Evolutionary conservation across 2,888 invertebrate genomes (phyloP).

Genomic region (Catocala fraxini): DNA sequence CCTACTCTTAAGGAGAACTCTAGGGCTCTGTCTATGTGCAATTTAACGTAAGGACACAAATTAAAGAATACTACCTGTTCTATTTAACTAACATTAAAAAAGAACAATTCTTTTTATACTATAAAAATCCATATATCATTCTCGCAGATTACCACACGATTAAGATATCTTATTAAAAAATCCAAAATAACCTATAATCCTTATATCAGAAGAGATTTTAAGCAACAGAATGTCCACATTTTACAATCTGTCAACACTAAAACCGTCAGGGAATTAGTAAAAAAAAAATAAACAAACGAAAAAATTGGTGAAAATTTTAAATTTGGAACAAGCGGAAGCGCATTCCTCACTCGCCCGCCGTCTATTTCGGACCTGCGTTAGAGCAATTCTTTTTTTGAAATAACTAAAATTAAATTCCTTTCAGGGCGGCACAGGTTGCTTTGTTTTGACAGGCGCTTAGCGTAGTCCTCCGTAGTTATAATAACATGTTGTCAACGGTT

Average conservation of each 20-base stretch:
- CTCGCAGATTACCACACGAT: not conserved
- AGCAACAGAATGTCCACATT: not conserved
- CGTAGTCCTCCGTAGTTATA: slow-evolving; percentile 18
- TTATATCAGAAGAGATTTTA: not conserved
- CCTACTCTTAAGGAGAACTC: too few relatives aligned
- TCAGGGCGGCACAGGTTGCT: slow-evolving; percentile 23
- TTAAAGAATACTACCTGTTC: too few relatives aligned
- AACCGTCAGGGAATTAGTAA: slow-evolving; percentile 26
- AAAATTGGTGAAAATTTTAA: slow-evolving; percentile 65
- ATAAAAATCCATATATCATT: too few relatives aligned
- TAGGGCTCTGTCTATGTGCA: too few relatives aligned
- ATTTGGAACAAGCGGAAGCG: slow-evolving; percentile 74
- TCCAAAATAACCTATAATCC: not conserved
- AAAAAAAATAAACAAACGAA: slow-evolving; percentile 52
- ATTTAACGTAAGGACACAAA: too few relatives aligned
- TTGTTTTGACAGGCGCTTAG: slow-evolving; percentile 51
- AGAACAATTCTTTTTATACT: too few relatives aligned
- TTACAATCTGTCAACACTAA: slow-evolving; percentile 35
- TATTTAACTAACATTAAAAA: too few relatives aligned
- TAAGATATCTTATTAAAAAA: not conserved
- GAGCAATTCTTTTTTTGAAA: slow-evolving; percentile 37
- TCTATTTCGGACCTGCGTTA: slow-evolving; percentile 65
- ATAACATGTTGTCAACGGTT: slow-evolving; percentile 44
- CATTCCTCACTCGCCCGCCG: slow-evolving; percentile 64
- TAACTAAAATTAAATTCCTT: slow-evolving; percentile 37